phyloP scores from a whole-genome alignment of 2,797 vertebrate species.

The Myoxocephalus aenaeus region DNA sequence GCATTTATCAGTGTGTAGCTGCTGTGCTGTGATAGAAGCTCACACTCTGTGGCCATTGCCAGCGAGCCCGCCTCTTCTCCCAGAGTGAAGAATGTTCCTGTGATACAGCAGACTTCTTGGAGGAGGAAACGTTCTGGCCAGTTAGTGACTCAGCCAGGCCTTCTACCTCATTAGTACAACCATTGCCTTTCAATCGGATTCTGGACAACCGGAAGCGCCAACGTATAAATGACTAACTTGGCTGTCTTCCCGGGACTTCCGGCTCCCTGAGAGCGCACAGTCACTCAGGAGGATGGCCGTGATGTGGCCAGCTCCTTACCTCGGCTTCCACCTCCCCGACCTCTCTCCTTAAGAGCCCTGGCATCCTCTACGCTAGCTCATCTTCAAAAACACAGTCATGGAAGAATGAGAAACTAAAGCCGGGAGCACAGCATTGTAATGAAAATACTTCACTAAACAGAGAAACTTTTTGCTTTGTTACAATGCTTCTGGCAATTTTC shows the following conservation, averaged over 20 bases:
- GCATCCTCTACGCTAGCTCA: conserved; percentile 1
- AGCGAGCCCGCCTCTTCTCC: background rate
- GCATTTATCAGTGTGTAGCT: background rate
- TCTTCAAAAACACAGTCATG: conserved; percentile 32
- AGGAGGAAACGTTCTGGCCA: conserved; percentile 41
- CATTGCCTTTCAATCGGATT: conserved; percentile 59
- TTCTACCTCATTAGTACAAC: conserved; percentile 46
- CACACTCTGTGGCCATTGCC: background rate
- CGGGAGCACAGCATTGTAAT: background rate
- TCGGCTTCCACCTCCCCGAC: conserved; percentile 9
- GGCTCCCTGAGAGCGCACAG: conserved; percentile 24
- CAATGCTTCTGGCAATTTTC: conserved; percentile 23
- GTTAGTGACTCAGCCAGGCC: conserved; percentile 41
- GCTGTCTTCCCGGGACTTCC: conserved; percentile 60
- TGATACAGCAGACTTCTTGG: conserved; percentile 27
- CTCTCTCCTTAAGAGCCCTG: conserved; percentile 15
- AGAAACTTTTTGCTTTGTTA: conserved; percentile 9
- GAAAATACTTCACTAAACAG: conserved; percentile 21
- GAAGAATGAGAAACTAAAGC: conserved; percentile 30
- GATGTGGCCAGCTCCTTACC: conserved; percentile 18
- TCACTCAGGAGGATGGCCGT: conserved; percentile 44
- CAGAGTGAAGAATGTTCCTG: conserved; percentile 17
- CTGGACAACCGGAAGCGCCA: conserved; percentile 37
- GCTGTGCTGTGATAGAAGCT: background rate
- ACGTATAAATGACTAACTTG: conserved; percentile 76